Percentiles rank a stretch among this genome's conserved stretches.
Conservation (phyloP, 2,113 vertebrate species). For the Cacatua alba region DNA sequence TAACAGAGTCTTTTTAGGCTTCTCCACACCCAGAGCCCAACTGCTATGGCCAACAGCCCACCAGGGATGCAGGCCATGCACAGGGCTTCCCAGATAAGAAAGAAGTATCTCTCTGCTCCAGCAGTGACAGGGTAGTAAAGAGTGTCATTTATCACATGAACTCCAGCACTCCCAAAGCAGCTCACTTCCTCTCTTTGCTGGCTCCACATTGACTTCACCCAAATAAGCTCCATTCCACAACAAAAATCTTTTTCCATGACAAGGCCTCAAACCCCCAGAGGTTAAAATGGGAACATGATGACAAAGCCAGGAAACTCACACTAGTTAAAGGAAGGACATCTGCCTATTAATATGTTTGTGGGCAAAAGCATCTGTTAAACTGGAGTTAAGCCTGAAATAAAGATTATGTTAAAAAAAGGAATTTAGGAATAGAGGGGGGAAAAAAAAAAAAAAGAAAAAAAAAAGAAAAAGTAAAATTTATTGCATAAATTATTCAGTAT, state of each 20-base stretch:
- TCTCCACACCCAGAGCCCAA: neutral
- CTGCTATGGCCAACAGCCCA: neutral
- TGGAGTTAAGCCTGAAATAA: neutral
- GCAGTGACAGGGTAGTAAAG: neutral
- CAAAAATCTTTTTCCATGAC: conserved; percentile 37
- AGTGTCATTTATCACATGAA: conserved; percentile 2
- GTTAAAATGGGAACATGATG: conserved; percentile 13
- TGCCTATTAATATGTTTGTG: neutral
- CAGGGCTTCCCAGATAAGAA: neutral
- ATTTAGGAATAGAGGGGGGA: neutral
- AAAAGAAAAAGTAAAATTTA: neutral
- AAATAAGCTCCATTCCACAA: neutral
- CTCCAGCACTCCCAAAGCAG: neutral
- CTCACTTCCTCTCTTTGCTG: conserved; percentile 23
- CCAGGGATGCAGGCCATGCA: neutral
- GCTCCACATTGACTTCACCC: neutral
- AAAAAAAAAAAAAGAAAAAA: neutral
- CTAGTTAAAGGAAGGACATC: conserved; percentile 14
- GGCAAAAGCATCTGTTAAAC: conserved; percentile 26
- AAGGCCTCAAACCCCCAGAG: conserved; percentile 33
- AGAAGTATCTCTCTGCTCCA: neutral
- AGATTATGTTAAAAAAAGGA: neutral
- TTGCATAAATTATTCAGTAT: neutral
- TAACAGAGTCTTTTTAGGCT: neutral
- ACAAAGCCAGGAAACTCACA: conserved; percentile 55